A percentile compares a stretch with the other conserved stretches of the same genome.
These are phyloP conservation scores for Ascaphus truei DNA, from an alignment of 2,113 vertebrate genomes.

Conservation along the genomic window DNA sequence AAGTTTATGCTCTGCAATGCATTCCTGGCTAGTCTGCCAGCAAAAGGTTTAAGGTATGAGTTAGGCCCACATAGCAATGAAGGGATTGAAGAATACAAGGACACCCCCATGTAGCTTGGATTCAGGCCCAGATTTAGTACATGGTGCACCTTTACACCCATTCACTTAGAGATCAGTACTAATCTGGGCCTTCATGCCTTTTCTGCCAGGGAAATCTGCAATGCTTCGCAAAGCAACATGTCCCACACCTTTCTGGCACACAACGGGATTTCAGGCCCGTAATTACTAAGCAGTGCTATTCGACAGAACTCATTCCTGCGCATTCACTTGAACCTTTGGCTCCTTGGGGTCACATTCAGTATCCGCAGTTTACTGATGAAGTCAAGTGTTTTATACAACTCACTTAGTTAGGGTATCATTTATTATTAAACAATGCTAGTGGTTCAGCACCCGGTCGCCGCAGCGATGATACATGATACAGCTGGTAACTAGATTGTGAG, in stretches of 20 bases:
- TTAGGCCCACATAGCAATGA: not conserved
- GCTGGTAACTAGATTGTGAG: no score
- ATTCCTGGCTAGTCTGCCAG: not conserved
- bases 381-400: no score
- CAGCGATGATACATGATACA: no score
- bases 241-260: conserved; percentile 1
- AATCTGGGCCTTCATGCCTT: not conserved
- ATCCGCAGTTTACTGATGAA: no score
- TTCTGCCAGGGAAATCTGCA: not conserved
- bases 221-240: not conserved
- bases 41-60: not conserved
- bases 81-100: not conserved
- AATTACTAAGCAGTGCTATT: no score
- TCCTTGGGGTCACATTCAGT: no score
- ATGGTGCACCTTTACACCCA: not conserved
- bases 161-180: not conserved
- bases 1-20: not conserved
- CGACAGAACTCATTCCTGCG: no score
- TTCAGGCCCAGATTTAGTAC: conserved; percentile 13
- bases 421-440: no score
- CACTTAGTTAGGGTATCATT: no score
- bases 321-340: no score
- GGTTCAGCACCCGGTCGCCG: no score
- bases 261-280: no score
- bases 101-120: conserved; percentile 8